These are phyloP conservation scores for Styela clava DNA, from an alignment of 23 tunicate species.

Conservation along the genomic window DNA sequence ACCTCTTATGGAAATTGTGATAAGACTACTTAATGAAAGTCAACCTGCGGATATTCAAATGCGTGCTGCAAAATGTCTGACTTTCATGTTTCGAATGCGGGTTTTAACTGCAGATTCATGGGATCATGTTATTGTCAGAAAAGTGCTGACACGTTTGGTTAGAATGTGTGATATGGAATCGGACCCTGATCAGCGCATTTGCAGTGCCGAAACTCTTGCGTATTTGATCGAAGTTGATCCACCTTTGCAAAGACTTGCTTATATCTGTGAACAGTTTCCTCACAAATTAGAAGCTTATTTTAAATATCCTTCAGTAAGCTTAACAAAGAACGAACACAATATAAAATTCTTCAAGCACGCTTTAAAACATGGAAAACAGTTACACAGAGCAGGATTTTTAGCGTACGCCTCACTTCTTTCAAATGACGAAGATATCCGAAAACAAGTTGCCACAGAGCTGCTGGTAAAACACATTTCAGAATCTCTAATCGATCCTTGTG, in stretches of 20 bases:
- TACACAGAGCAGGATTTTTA: conserved; percentile 59
- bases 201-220: conserved; percentile 71
- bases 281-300: conserved; percentile 61
- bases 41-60: conserved; percentile 53
- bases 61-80: conserved; percentile 52
- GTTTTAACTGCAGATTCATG: conserved; percentile 12
- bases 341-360: conserved; percentile 57
- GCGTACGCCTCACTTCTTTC: conserved; percentile 83
- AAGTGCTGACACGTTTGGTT: conserved; percentile 79
- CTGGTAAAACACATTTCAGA: conserved; percentile 47
- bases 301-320: conserved; percentile 42
- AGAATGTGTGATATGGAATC: conserved; percentile 74
- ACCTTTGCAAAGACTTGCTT: conserved; percentile 61
- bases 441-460: conserved; percentile 44
- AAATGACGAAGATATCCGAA: conserved; percentile 86
- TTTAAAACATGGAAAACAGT: conserved; percentile 37
- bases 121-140: conserved; percentile 5
- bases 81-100: conserved; percentile 59
- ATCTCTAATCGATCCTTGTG: conserved; percentile 18
- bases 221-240: conserved; percentile 64
- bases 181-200: conserved; percentile 48
- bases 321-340: conserved; percentile 42
- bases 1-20: conserved; percentile 33
- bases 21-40: conserved; percentile 39
- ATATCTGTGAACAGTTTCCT: conserved; percentile 84